Conservation (phyloP, 1,140 invertebrate genomes). For the Drosophila pruinosa region DNA sequence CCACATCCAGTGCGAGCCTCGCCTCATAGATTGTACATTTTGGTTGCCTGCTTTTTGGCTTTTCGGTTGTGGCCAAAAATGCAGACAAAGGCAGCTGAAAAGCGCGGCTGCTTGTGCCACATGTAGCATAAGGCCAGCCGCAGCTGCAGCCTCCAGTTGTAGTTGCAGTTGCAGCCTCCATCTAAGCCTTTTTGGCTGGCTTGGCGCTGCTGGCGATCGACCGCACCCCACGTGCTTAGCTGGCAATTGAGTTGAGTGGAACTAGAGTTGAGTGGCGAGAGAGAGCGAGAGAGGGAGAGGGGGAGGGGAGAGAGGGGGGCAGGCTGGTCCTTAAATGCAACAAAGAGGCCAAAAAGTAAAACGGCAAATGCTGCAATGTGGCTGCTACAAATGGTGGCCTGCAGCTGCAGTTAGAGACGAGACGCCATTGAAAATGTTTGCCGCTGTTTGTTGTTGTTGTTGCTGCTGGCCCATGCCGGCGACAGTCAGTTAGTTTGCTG, state of each 20-base stretch:
- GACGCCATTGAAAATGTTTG: constrained; percentile 73
- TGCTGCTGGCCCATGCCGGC: constrained; percentile 28
- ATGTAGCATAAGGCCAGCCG: constrained; percentile 54
- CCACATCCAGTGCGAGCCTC: too few relatives aligned
- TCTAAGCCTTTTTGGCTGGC: background rate
- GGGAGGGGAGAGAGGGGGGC: background rate
- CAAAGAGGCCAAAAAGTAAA: constrained; percentile 23
- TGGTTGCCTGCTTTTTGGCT: constrained; percentile 38
- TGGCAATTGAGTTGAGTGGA: constrained; percentile 20
- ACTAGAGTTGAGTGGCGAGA: background rate
- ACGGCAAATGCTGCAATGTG: constrained; percentile 58
- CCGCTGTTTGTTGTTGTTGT: constrained; percentile 21
- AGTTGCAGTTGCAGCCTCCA: constrained; percentile 36
- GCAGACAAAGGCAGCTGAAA: constrained; percentile 5
- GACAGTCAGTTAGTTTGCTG: constrained; percentile 68
- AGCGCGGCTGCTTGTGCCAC: constrained; percentile 40
- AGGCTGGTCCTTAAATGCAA: constrained; percentile 55
- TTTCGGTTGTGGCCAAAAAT: constrained; percentile 52
- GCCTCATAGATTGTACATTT: constrained; percentile 56
- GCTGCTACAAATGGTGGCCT: constrained; percentile 62
- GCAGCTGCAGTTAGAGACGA: constrained; percentile 66
- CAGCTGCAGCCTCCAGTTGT: constrained; percentile 50
- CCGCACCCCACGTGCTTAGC: constrained; percentile 72
- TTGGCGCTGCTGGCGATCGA: constrained; percentile 30
- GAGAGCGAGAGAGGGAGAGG: background rate